Evolutionary conservation across 1,140 invertebrate genomes (phyloP), one percentile per base, ranked within the genome.

Genomic region (Matsumurasca onukii): DNA sequence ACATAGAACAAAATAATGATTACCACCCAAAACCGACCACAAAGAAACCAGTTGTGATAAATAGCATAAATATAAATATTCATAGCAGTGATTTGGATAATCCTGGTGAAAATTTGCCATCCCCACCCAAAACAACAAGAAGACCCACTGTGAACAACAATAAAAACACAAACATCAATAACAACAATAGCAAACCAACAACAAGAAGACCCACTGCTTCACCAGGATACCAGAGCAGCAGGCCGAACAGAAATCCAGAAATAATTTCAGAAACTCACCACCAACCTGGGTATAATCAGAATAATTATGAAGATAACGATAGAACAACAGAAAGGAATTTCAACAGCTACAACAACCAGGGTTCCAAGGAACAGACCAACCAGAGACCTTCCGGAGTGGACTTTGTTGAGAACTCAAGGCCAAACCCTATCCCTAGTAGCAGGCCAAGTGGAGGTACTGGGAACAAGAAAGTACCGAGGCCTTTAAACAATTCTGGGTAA

Each of bases 31-130:
- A 59, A 59, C 5, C 49, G 3, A 68, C 49, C 17, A 68, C 66
- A 24, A 24, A 45, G 22, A 69, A 62, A 69, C 52, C 67, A 12
- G 61, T 49, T n/a, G 61, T 39, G 31, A 39, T 30, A 24, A 65
- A 45, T 34, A 69, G 15, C 20, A 59, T 59, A 25, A 59, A 24
- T 27, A 59, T 59, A 25, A 13, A 59, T 27, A 64, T 20, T 30
- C 65, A 66, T 25, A n/a, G 51, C 31, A 29, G 31, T 3, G 64
- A 45, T 15, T 3, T 5, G 2, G 45, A 39, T 65, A 62, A 31
- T 29, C 20, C 17, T 2, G 62, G 31, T 30, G 59, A 61, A 31
- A 49, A 55, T 55, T n/a, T 5, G 24, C 22, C 5, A 55, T 55
- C 20, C 13, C 29, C 29, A 15, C 39, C 61, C 2, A 63, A 25